phyloP scores from a whole-genome alignment of 2,113 vertebrate species.

The Thermophis baileyi region DNA sequence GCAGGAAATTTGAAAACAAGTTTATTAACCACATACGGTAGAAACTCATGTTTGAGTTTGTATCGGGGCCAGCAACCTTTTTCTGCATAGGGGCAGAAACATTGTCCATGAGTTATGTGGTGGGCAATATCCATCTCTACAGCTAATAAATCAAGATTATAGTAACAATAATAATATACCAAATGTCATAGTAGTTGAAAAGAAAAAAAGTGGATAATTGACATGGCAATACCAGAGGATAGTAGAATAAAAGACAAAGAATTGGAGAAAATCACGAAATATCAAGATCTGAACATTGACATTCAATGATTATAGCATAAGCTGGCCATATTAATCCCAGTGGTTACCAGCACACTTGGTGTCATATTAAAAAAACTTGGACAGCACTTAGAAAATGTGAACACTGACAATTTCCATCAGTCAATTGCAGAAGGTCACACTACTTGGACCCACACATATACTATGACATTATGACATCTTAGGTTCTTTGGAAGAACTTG shows the following conservation, averaged over 20 bases:
- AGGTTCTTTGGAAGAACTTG: neutral
- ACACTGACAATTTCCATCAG: neutral
- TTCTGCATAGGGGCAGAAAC: neutral
- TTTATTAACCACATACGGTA: too few relatives aligned
- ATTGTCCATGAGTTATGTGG: neutral
- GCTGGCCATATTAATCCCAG: neutral
- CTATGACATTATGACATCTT: neutral
- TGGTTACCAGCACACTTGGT: neutral
- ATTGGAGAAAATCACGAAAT: neutral
- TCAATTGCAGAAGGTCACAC: neutral
- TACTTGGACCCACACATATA: neutral
- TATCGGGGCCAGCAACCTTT: neutral
- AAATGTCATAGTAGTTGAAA: neutral
- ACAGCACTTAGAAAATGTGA: neutral
- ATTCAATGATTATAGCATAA: neutral
- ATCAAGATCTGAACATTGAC: neutral
- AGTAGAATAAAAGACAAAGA: neutral
- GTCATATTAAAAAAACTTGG: neutral
- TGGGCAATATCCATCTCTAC: neutral
- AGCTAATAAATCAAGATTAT: neutral
- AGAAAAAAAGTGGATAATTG: neutral
- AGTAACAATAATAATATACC: neutral
- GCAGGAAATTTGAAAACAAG: neutral
- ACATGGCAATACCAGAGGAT: neutral
- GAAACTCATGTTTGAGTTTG: neutral